Base-by-base conservation (phyloP, 2,888 invertebrate species). In the Leptinotarsa juncta region DNA sequence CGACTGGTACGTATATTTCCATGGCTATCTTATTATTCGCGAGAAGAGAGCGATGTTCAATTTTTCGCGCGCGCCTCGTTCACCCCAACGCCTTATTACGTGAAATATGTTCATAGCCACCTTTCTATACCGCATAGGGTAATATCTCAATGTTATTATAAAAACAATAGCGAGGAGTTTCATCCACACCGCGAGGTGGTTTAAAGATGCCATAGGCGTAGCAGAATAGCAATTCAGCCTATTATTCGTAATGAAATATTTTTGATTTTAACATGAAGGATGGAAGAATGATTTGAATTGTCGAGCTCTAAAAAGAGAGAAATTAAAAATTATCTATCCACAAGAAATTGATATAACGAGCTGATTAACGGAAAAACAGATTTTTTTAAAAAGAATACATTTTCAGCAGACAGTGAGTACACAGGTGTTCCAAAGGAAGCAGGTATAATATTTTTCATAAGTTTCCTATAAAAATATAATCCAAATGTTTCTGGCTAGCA, bases 61-160 rank as follows among this genome's bases (percentile, higher is more conserved):
- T 85, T 86, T 85, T 84, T 85, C 83, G 82, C 76, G 73, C 73
- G 67, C 73, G 67, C 69, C 65, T 23, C 51, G 67, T 65, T 70
- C 83, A 78, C 84, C 85, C 83, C 84, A 80, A 75, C 78, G 81
- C 82, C 82, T 86, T 86, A 87, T 86, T 85, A 86, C 83, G 85
- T 86, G 86, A 87, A 86, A 86, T 86, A 86, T 86, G 86, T 84
- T 86, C 86, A 85, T 85, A 84, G 85, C 84, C 85, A 86, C 86
- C 86, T 86, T 86, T 86, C 85, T 86, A 86, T 86, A 86, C 86
- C 86, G 85, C 86, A 85, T 83, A 85, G 86, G 82, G 85, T 84
- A 86, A 86, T 87, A 87, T 86, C 86, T 87, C 86, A 87, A 86
- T 85, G 86, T 87, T 86, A 86, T 86, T 86, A 86, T 86, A 86